Base-by-base conservation (phyloP, 2,113 vertebrate species). In the Trichechus manatus region DNA sequence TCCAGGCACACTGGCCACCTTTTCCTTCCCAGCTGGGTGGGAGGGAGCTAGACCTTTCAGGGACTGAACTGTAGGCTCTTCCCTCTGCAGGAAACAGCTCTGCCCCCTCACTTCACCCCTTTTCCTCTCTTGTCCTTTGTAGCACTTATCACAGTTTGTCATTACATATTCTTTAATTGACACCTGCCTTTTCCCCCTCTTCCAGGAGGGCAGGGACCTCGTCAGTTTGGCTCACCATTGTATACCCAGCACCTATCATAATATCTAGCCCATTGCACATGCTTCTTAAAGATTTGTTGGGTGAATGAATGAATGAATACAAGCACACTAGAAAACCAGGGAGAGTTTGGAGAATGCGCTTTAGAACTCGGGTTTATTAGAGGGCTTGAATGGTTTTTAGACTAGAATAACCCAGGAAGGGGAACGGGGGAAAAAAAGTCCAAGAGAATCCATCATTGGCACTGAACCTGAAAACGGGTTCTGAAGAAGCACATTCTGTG, bases 321-420 rank as follows among this genome's bases (percentile, higher is more conserved):
- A 77, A n/a, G 11, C 10, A 31, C 25, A n/a, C 23, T 64, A 66
- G 44, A 47, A 83, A 91, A 75, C 27, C 50, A 74, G 44, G 47
- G 39, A 9, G 81, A 68, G 50, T 56, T 10, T 66, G 75, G 91
- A 68, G 47, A 47, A n/a, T n/a, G 79, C 39, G 78, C 47, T 89
- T 85, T 68, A 82, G 42, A 91, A 82, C 39, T 92, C 89, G 91
- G 42, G 61, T 59, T 95, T 90, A 64, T 23, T 78, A 56, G 56
- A 61, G 77, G 68, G 50, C n/a, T 36, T 68, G 31, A 79, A n/a
- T 77, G 50, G 29, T 56, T 93, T 96, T 92, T 89, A 66, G 44
- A 83, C 27, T 19, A 44, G 91, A 77, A 53, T 93, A 91, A 84
- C 25, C 17, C 29, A 47, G 77, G 13, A 89, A 59, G 50, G 72